These are phyloP conservation scores for Neodiprion pinetum DNA, from an alignment of 1,140 invertebrate genomes.

Conservation along the genomic window DNA sequence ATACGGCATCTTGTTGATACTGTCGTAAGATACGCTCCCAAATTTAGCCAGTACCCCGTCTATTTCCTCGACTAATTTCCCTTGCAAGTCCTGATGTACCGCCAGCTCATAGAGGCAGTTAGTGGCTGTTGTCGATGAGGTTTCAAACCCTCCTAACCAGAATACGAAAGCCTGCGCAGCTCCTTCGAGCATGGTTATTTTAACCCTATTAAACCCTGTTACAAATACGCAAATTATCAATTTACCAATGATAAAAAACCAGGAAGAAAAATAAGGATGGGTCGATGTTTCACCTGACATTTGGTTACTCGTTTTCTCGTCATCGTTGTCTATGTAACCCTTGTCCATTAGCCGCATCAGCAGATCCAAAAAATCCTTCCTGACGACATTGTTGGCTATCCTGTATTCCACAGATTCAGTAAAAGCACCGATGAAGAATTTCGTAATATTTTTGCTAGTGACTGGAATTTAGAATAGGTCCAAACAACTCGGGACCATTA, in stretches of 20 bases:
- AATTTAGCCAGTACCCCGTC: conserved; percentile 26
- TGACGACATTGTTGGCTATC: conserved; percentile 51
- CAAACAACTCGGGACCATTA: conserved; percentile 21
- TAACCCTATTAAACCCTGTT: conserved; percentile 51
- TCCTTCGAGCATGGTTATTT: conserved; percentile 33
- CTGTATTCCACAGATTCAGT: conserved; percentile 60
- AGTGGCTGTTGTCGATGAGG: conserved; percentile 42
- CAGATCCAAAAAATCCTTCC: conserved; percentile 56
- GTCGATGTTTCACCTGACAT: conserved; percentile 32
- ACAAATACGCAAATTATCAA: conserved; percentile 34
- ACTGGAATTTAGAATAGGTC: conserved; percentile 23
- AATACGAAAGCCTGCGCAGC: conserved; percentile 40
- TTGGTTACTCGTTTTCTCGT: neutral
- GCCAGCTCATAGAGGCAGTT: conserved; percentile 45
- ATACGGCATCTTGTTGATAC: conserved; percentile 33
- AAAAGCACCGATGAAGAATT: conserved; percentile 62
- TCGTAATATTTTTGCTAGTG: conserved; percentile 32
- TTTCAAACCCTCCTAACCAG: conserved; percentile 54
- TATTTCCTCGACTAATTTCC: conserved; percentile 37
- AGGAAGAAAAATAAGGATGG: conserved; percentile 1
- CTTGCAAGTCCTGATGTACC: conserved; percentile 39
- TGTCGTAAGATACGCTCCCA: conserved; percentile 24
- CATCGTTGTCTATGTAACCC: conserved; percentile 29
- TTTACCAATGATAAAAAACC: neutral
- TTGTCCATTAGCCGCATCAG: conserved; percentile 43